Evolutionary conservation across 1,140 invertebrate species (phyloP).

Genomic region (Listronotus oregonensis): DNA sequence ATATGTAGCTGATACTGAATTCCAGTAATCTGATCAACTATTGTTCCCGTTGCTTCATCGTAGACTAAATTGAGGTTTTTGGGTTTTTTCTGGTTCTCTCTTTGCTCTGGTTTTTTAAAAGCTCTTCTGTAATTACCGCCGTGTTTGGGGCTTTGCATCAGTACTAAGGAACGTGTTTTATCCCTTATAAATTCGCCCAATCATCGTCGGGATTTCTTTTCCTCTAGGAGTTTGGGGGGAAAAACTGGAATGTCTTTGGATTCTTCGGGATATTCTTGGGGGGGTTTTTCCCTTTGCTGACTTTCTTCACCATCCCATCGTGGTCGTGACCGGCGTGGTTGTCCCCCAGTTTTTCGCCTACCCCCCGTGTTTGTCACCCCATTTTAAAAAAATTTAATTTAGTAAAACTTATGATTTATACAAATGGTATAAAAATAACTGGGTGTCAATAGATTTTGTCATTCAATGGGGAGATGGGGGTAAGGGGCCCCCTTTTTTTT

Average conservation of each 20-base stretch:
- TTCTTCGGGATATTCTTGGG: slow-evolving; percentile 42
- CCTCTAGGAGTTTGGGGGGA: slow-evolving; percentile 28
- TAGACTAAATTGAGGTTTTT: slow-evolving; percentile 32
- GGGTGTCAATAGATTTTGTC: too few relatives aligned
- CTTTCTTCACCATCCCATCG: slow-evolving; percentile 47
- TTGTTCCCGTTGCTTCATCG: slow-evolving; percentile 22
- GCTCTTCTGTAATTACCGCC: slow-evolving; percentile 48
- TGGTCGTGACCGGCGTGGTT: slow-evolving; percentile 69
- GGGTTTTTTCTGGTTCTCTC: slow-evolving; percentile 21
- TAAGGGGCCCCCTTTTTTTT: too few relatives aligned
- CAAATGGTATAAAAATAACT: too few relatives aligned
- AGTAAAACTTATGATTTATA: too few relatives aligned
- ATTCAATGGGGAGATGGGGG: too few relatives aligned
- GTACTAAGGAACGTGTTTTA: slow-evolving; percentile 36
- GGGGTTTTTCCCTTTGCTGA: slow-evolving; percentile 40
- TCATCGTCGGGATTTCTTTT: slow-evolving; percentile 44
- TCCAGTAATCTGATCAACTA: slow-evolving; percentile 37
- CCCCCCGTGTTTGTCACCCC: slow-evolving; percentile 83
- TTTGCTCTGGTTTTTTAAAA: slow-evolving; percentile 41
- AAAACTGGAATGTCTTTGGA: slow-evolving; percentile 23
- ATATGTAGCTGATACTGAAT: slow-evolving; percentile 35
- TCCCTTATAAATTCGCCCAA: slow-evolving; percentile 50
- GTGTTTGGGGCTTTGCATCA: slow-evolving; percentile 43
- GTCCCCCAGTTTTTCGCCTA: slow-evolving; percentile 91
- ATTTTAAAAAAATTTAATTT: slow-evolving; percentile 68